Conservation (phyloP, 1,140 invertebrate genomes). For the Heliconius nattereri region DNA sequence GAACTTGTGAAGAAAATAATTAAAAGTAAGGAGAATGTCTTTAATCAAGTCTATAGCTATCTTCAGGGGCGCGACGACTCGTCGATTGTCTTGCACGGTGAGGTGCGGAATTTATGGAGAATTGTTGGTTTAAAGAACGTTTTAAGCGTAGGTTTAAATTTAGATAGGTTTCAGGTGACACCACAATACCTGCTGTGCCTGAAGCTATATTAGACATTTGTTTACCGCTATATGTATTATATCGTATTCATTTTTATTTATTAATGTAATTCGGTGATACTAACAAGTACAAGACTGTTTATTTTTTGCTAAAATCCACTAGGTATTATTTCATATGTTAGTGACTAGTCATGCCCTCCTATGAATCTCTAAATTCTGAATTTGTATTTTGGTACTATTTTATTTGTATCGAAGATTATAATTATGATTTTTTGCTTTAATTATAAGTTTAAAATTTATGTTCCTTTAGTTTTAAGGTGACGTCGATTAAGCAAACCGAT, state of each 20-base stretch:
- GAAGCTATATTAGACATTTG: not conserved
- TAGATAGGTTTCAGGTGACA: not conserved
- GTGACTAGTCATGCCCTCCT: slow-evolving; percentile 33
- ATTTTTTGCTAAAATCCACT: not conserved
- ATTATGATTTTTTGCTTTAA: slow-evolving; percentile 45
- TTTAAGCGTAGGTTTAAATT: not conserved
- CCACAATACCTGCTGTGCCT: not conserved
- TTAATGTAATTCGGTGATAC: slow-evolving; percentile 29
- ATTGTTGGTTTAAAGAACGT: not conserved
- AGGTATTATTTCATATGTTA: not conserved
- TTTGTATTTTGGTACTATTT: slow-evolving; percentile 32
- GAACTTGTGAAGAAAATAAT: too few species aligned
- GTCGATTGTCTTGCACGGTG: too few species aligned
- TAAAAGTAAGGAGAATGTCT: too few species aligned
- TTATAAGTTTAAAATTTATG: slow-evolving; percentile 55
- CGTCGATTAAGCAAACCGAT: slow-evolving; percentile 49
- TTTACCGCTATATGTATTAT: slow-evolving; percentile 10
- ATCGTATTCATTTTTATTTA: slow-evolving; percentile 17
- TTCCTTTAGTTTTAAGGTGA: slow-evolving; percentile 63
- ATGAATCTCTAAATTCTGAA: slow-evolving; percentile 29
- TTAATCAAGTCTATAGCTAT: too few species aligned
- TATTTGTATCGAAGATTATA: slow-evolving; percentile 9
- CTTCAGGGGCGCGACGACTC: too few species aligned
- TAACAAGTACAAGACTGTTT: slow-evolving; percentile 29
- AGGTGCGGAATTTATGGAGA: not conserved